Conservation (phyloP, 2,113 vertebrate species). For the Tricholaema leucomelas region DNA sequence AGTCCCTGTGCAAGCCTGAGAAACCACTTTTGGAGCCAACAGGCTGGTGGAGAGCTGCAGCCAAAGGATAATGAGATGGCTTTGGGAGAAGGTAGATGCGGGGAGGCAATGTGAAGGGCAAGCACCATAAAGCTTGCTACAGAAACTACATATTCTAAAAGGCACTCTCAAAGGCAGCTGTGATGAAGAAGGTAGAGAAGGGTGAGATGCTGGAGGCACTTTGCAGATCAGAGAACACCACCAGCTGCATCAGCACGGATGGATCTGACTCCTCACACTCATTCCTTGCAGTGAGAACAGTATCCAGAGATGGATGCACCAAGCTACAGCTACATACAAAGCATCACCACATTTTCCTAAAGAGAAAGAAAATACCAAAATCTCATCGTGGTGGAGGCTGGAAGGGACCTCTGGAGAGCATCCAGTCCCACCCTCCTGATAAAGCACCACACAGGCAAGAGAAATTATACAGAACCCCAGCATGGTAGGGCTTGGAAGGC, state of each 20-base stretch:
- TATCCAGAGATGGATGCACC: accelerated
- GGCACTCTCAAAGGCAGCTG: neutral
- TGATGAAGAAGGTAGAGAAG: neutral
- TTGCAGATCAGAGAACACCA: neutral
- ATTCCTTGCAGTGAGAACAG: neutral
- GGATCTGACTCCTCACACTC: neutral
- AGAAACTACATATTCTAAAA: neutral
- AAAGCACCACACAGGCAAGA: too few species aligned
- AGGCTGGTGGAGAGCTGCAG: neutral
- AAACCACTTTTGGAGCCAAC: neutral
- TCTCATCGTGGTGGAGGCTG: too few species aligned
- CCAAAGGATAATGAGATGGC: neutral
- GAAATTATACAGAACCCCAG: neutral
- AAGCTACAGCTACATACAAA: neutral
- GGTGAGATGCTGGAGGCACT: neutral
- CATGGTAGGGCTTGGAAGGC: too few species aligned
- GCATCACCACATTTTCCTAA: accelerated
- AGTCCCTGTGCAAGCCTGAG: neutral
- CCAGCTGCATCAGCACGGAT: neutral
- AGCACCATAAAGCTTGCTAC: neutral
- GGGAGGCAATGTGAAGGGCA: neutral
- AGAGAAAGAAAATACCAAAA: neutral
- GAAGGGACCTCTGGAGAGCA: too few species aligned
- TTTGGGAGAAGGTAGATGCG: neutral
- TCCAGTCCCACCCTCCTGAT: too few species aligned